Evolutionary conservation across 92 coral and sea anemone species (phyloP).

Genomic region (Umimayanthus chanpuru): DNA sequence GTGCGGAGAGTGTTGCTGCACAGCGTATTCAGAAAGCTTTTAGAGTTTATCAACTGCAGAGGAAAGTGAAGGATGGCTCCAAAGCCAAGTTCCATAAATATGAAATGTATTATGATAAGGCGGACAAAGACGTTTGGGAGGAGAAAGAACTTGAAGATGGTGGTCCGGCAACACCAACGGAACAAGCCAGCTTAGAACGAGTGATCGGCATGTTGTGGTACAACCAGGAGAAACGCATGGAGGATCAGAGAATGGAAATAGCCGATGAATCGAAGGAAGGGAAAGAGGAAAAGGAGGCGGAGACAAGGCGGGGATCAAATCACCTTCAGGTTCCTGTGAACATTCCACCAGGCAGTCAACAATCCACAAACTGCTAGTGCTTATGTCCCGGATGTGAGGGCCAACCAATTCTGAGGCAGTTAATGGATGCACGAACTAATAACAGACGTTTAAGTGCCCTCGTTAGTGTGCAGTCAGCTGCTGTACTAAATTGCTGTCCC

Average conservation of each 20-base stretch:
- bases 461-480: constrained; percentile 18
- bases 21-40: constrained; percentile 80
- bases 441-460: constrained; percentile 32
- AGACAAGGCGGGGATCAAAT: constrained; percentile 44
- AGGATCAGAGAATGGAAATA: constrained; percentile 57
- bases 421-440: constrained; percentile 38
- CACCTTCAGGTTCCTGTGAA: constrained; percentile 32
- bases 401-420: constrained; percentile 8
- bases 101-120: constrained; percentile 59
- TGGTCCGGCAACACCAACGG: constrained; percentile 42
- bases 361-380: constrained; percentile 37
- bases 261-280: constrained; percentile 46
- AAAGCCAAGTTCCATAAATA: constrained; percentile 80
- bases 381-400: not conserved
- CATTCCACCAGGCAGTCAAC: constrained; percentile 36
- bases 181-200: constrained; percentile 61
- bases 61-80: constrained; percentile 56
- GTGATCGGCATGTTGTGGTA: constrained; percentile 90
- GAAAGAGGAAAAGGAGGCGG: constrained; percentile 45
- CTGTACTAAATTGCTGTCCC: constrained; percentile 10
- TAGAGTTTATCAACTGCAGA: constrained; percentile 72
- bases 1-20: constrained; percentile 71
- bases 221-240: constrained; percentile 70
- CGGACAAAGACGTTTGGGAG: constrained; percentile 80
- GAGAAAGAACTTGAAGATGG: constrained; percentile 74